phyloP scores from a whole-genome alignment of 2,113 vertebrate species.

The Chlorodrepanis virens region DNA sequence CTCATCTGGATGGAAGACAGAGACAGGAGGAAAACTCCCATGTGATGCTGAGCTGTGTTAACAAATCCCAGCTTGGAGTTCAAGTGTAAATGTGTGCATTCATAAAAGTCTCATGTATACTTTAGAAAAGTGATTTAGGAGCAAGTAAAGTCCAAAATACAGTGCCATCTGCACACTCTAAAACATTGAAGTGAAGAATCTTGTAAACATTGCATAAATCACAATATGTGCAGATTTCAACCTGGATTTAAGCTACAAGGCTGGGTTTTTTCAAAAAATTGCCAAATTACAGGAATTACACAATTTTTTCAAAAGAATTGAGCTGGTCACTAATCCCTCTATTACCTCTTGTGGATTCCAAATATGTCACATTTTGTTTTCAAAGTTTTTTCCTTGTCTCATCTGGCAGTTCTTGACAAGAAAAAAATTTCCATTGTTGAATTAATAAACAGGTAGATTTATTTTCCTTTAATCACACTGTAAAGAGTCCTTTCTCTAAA shows the following conservation, averaged over 20 bases:
- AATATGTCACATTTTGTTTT: not conserved
- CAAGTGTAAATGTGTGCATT: not conserved
- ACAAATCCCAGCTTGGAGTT: not conserved
- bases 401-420: not conserved
- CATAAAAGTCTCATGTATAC: not conserved
- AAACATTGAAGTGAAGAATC: not conserved
- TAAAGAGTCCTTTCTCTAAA: not conserved
- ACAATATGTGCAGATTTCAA: not conserved
- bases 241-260: rapidly evolving
- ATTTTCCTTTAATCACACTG: not conserved
- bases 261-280: not conserved
- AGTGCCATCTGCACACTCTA: not conserved
- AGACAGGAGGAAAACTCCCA: not conserved
- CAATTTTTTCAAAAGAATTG: not conserved
- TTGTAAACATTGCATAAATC: not conserved
- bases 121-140: not conserved
- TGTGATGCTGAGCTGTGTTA: not conserved
- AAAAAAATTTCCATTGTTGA: not conserved
- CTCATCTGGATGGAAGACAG: not conserved
- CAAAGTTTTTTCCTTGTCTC: not conserved
- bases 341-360: not conserved
- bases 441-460: not conserved
- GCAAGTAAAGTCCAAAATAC: not conserved
- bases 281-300: not conserved
- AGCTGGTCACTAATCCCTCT: not conserved